Base-by-base conservation (phyloP, 2,888 invertebrate genomes). In the Aporophyla nigra region DNA sequence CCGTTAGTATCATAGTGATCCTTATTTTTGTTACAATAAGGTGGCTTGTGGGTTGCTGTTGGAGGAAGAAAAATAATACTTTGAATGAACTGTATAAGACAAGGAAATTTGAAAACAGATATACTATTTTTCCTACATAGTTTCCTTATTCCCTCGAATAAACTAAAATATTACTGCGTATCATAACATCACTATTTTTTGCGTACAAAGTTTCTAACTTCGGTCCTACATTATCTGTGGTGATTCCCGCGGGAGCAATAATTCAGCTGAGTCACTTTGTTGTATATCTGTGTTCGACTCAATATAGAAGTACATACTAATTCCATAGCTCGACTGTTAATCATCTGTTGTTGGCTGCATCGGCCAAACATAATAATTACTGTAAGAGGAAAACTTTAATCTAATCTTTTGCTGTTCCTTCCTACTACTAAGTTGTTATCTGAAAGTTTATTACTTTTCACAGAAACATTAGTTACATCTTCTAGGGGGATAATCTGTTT, bases 101-200 rank as follows among this genome's bases (percentile, higher is more conserved):
- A 79, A 67, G 21, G 19, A 58, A 82, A 53, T 58, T 46, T 43
- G 51, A 61, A 69, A 82, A 77, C 59, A 70, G 54, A 80, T 84
- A 67, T 80, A 68, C 56, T 19, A 54, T 74, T 65, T 74, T 76
- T 10, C 46, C 61, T n/a, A 24, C 14, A 62, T 53, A 59, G 46
- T 82, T 77, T 82, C 76, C 72, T 79, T 73, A 56, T 73, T 68
- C 21, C 53, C 33, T n/a, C 43, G 46, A 61, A 77, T 74, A 83
- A 79, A 71, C 54, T 71, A 71, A 82, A 81, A 84, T 79, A 86
- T 84, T 82, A 76, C 82, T 56, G 71, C 46, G 72, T 73, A 87
- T 83, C 83, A 85, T 82, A 83, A 87, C 87, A 85, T 78, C 89
- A 88, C 88, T 91, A 91, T 91, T 91, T 90, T 91, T 91, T 88